Conservation (phyloP, 2,113 vertebrate genomes). For the Macroglossus sobrinus region DNA sequence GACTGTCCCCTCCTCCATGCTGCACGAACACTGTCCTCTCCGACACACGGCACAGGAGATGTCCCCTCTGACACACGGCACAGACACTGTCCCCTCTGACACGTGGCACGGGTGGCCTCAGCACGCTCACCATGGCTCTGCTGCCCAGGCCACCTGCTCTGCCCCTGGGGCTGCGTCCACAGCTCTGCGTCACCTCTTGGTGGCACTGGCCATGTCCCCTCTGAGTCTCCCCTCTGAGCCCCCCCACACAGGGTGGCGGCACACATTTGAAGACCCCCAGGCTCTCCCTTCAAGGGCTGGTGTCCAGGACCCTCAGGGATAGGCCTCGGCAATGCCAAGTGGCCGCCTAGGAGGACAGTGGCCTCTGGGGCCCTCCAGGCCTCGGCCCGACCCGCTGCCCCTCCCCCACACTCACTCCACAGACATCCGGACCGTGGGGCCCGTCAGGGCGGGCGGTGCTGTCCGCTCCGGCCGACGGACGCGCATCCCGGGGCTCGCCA, state of each 20-base stretch:
- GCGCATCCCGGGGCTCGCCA: neutral
- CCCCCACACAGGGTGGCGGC: fast-evolving
- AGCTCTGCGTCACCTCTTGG: neutral
- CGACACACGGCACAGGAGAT: no score
- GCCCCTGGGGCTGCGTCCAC: no score
- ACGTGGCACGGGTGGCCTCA: no score
- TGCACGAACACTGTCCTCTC: no score
- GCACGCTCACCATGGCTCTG: no score
- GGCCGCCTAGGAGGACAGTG: neutral
- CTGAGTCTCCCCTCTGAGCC: neutral
- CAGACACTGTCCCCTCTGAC: no score
- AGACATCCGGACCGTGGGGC: neutral
- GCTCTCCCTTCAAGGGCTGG: neutral
- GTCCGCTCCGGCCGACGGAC: neutral
- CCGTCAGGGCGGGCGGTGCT: neutral
- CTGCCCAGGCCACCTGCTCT: no score
- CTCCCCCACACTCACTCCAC: no score
- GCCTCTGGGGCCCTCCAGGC: neutral
- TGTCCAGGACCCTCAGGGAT: no score
- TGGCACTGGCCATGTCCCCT: fast-evolving
- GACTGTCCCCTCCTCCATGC: no score
- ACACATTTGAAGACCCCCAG: neutral
- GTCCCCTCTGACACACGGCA: no score
- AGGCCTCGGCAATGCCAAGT: no score
- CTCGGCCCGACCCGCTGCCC: neutral